These are phyloP conservation scores for Dicrostonyx torquatus DNA, from an alignment of 2,797 vertebrate genomes.

Conservation along the genomic window DNA sequence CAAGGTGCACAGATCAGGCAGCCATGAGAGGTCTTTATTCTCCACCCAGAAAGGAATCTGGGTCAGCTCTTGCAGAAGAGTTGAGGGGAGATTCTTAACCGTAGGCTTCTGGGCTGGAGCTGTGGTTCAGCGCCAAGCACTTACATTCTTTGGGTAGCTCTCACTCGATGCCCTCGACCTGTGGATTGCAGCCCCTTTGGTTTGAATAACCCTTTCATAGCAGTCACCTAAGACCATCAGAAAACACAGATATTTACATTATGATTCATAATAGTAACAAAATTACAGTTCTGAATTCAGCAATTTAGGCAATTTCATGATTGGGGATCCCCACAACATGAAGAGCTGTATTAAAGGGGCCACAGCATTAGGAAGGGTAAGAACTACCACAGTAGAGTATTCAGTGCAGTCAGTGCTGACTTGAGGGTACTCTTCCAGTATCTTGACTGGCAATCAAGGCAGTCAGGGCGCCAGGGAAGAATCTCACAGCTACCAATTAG, in stretches of 20 bases:
- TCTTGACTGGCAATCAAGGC: background rate
- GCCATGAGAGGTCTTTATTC: background rate
- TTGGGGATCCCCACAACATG: background rate
- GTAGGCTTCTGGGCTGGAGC: background rate
- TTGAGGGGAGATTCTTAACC: background rate
- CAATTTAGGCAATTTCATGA: background rate
- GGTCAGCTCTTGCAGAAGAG: background rate
- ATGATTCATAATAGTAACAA: background rate
- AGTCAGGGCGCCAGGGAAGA: background rate
- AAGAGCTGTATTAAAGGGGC: background rate
- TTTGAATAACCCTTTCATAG: background rate
- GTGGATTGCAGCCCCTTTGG: too few relatives aligned
- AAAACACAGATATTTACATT: background rate
- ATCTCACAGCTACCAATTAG: background rate
- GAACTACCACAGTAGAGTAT: background rate
- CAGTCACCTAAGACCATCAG: background rate
- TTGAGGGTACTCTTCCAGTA: background rate
- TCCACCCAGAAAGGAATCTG: background rate
- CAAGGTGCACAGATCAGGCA: background rate
- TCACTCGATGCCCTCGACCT: too few relatives aligned
- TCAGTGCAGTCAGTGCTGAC: background rate
- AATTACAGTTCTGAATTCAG: background rate
- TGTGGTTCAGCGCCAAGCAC: background rate
- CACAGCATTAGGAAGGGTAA: background rate
- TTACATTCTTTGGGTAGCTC: background rate